phyloP scores from a whole-genome alignment of 2,888 invertebrate genomes.

The Volucella inflata region DNA sequence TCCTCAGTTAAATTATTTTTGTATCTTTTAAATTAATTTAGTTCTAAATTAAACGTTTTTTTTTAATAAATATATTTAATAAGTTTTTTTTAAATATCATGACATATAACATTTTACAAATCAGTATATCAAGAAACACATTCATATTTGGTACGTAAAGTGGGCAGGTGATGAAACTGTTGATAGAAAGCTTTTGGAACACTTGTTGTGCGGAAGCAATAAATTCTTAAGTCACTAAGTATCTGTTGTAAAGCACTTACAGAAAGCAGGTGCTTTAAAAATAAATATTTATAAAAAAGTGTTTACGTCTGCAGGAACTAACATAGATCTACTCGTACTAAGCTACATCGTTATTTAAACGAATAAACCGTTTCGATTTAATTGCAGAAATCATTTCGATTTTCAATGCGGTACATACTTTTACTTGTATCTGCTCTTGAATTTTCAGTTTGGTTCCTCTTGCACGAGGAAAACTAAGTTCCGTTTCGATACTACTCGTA shows the following conservation, averaged over 20 bases:
- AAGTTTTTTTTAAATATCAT: no score
- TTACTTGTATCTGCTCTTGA: conserved; percentile 30
- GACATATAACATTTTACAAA: no score
- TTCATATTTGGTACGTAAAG: conserved; percentile 25
- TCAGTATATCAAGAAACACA: not conserved
- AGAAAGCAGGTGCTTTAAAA: conserved; percentile 24
- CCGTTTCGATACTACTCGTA: not conserved
- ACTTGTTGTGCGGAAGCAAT: conserved; percentile 47
- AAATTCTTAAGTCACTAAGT: conserved; percentile 28
- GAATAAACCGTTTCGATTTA: not conserved
- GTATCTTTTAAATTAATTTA: no score
- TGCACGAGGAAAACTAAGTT: conserved; percentile 1
- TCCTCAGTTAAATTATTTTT: no score
- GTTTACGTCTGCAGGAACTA: not conserved
- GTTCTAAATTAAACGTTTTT: no score
- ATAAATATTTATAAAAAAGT: conserved; percentile 47
- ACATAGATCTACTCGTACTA: conserved; percentile 9
- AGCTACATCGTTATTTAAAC: not conserved
- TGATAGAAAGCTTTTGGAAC: not conserved
- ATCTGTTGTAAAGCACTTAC: conserved; percentile 10
- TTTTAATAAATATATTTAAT: no score
- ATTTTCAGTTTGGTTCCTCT: conserved; percentile 15
- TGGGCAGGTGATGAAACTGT: conserved; percentile 2
- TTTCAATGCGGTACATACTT: not conserved
- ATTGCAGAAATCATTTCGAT: not conserved